Base-by-base conservation (phyloP, 2,888 invertebrate genomes). In the Nemapogon koenigi region DNA sequence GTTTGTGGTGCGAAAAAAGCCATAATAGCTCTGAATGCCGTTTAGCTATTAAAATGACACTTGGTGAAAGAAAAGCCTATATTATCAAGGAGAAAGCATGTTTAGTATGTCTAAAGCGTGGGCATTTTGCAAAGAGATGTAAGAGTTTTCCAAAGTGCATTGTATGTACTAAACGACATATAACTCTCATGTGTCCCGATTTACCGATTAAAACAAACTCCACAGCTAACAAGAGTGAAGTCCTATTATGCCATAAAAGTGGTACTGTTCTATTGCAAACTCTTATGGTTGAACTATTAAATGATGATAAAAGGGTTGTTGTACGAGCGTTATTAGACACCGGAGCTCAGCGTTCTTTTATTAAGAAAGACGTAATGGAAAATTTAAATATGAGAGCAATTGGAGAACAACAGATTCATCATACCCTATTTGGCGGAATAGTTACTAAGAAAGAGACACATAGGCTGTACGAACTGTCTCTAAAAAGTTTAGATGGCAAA, bases 301-400 rank as follows among this genome's bases (percentile, higher is more conserved):
- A 32, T 32, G 11, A 32, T 32, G 18, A 17, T 32, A 17, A 32
- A 3, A 17, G 16, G 2, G 3, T 32, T 11, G 11, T n/a, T 17
- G 32, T 32, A 6, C 32, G 32, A 17, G 32, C 32, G 7, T 16
- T 32, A 13, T 17, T 32, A 3, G 32, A 32, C 11, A 32, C n/a
- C 13, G 32, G 32, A 11, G 32, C 32, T 16, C 32, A 32, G 11
- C 7, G 18, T 7, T 32, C 32, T 4, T 32, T 18, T 32, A 32
- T 32, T 30, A 15, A 15, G 16, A 30, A 30, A 13, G 10, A 10
- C 4, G 13, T 30, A 15, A 10, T 10, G 3, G 13, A 14, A 15
- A 14, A 30, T 3, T 14, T 30, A 13, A 14, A 14, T 14, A 4
- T 13, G 4, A 30, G 4, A 15, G 11, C 30, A 15, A 15, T 6